These are phyloP conservation scores for Drosophila kambysellisi DNA, from an alignment of 2,888 invertebrate species.

Conservation along the genomic window DNA sequence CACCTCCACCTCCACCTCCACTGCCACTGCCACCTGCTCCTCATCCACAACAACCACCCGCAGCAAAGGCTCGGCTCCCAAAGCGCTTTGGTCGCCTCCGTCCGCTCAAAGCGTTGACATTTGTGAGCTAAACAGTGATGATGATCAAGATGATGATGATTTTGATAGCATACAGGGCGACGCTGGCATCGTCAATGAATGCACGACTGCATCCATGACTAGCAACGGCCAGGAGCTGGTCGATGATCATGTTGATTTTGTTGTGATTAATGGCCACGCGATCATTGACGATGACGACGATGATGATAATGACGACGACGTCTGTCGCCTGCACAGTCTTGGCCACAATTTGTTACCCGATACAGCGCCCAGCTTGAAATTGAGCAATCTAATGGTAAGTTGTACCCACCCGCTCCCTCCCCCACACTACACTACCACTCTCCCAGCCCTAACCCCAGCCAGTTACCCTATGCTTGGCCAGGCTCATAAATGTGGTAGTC, in stretches of 20 bases:
- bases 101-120: conserved; percentile 70
- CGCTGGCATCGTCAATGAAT: conserved; percentile 57
- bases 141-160: conserved; percentile 53
- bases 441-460: conserved; percentile 3
- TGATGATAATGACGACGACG: conserved; percentile 44
- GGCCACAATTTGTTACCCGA: conserved; percentile 81
- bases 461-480: conserved; percentile 15
- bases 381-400: conserved; percentile 85
- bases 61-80: conserved; percentile 33
- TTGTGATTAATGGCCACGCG: conserved; percentile 72
- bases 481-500: conserved; percentile 48
- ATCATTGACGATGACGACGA: conserved; percentile 41
- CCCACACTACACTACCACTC: conserved; percentile 4
- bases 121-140: conserved; percentile 72
- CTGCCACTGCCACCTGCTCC: conserved; percentile 47
- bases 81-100: conserved; percentile 39
- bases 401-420: conserved; percentile 24
- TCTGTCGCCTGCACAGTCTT: conserved; percentile 60
- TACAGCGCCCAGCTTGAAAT: conserved; percentile 84
- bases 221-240: conserved; percentile 66
- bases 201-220: conserved; percentile 39
- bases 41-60: conserved; percentile 61
- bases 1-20: conserved; percentile 63
- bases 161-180: conserved; percentile 56
- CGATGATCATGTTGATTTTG: conserved; percentile 72